phyloP scores from a whole-genome alignment of 2,888 invertebrate species.

The Tanaodytes sp. region DNA sequence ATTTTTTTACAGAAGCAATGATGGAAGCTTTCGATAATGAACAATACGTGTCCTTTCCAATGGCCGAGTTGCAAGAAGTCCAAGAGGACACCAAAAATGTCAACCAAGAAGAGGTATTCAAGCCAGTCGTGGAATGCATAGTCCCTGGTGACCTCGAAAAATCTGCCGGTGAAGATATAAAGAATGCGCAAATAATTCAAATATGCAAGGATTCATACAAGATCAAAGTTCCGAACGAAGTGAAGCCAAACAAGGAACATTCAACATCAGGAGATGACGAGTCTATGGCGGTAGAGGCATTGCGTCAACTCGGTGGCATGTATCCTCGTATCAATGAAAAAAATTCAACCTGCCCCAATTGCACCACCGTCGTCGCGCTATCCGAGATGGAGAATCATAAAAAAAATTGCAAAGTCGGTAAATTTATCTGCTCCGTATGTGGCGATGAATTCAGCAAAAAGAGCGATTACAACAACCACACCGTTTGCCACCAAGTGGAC shows the following conservation, averaged over 20 bases:
- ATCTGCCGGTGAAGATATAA: too few species aligned
- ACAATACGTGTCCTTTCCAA: slow-evolving; percentile 66
- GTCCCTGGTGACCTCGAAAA: background rate
- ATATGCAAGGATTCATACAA: background rate
- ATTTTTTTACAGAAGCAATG: slow-evolving; percentile 2
- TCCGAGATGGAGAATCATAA: slow-evolving; percentile 65
- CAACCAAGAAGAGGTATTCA: slow-evolving; percentile 68
- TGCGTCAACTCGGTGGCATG: slow-evolving; percentile 73
- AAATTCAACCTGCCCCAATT: slow-evolving; percentile 59
- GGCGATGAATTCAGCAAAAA: slow-evolving; percentile 72
- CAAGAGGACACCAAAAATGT: slow-evolving; percentile 60
- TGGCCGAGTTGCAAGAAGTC: slow-evolving; percentile 61
- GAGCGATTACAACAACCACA: slow-evolving; percentile 73
- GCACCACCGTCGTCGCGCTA: slow-evolving; percentile 61
- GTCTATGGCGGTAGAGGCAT: slow-evolving; percentile 74
- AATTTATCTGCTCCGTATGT: slow-evolving; percentile 68
- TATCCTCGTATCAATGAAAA: slow-evolving; percentile 69
- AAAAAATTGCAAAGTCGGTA: slow-evolving; percentile 58
- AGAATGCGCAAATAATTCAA: background rate
- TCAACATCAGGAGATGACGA: slow-evolving; percentile 70
- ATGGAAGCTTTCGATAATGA: slow-evolving; percentile 68
- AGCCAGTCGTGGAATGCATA: slow-evolving; percentile 51
- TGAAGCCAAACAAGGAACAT: slow-evolving; percentile 66
- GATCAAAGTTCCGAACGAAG: slow-evolving; percentile 56
- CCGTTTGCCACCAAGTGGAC: slow-evolving; percentile 74